Conservation (phyloP, 1,140 invertebrate species). For the Penaeus chinensis region DNA sequence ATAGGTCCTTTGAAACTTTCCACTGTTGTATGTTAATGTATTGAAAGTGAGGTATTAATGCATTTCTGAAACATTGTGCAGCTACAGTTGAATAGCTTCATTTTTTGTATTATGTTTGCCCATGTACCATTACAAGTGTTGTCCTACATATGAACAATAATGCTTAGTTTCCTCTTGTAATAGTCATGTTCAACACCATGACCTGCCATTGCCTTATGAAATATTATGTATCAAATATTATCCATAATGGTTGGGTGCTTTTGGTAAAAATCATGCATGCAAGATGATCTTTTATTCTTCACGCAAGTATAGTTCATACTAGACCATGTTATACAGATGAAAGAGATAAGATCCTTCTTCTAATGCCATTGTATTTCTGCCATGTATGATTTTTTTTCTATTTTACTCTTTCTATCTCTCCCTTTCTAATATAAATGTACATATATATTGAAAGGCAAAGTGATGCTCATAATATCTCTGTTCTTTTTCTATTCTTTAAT, state of each 20-base stretch:
- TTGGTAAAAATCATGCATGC: conserved; percentile 27
- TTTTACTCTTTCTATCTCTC: no score
- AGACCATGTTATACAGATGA: conserved; percentile 11
- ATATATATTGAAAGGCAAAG: no score
- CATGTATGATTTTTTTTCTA: no score
- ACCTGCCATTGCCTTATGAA: conserved; percentile 35
- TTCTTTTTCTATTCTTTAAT: no score
- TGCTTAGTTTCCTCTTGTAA: conserved; percentile 21
- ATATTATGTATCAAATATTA: conserved; percentile 35
- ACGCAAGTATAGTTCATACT: conserved; percentile 10
- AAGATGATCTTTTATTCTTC: conserved; percentile 25
- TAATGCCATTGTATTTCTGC: background rate
- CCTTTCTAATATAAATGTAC: no score
- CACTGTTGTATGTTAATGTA: conserved; percentile 5
- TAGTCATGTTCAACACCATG: conserved; percentile 18
- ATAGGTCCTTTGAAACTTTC: conserved; percentile 9
- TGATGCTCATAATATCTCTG: no score
- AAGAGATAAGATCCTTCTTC: conserved; percentile 10
- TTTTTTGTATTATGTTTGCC: conserved; percentile 30
- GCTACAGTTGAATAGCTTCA: conserved; percentile 31
- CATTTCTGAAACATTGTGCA: conserved; percentile 27
- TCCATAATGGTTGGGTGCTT: conserved; percentile 48
- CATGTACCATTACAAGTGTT: background rate
- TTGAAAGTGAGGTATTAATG: conserved; percentile 15
- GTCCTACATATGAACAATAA: conserved; percentile 14